These are phyloP conservation scores for Diacarnus erythraeanus DNA, from an alignment of 37 sponge, comb jelly and placozoan genomes.

Conservation along the genomic window DNA sequence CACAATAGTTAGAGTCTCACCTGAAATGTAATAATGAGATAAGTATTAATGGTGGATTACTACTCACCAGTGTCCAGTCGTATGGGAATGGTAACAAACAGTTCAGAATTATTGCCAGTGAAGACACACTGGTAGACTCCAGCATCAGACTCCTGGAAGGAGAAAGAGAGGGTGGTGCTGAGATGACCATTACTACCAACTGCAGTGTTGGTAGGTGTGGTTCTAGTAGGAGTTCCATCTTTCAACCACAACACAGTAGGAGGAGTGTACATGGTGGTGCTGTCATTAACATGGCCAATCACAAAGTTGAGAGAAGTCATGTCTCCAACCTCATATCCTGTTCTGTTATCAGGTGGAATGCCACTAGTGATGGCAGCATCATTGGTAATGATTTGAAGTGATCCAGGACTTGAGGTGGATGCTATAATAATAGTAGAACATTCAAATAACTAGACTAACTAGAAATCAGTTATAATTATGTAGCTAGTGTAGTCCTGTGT, in stretches of 20 bases:
- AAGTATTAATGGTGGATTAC: neutral
- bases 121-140: slow-evolving; percentile 54
- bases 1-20: neutral
- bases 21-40: neutral
- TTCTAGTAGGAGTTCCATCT: slow-evolving; percentile 6
- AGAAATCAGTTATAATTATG: neutral
- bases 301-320: neutral
- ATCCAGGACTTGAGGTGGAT: neutral
- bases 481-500: too few relatives aligned
- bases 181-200: neutral
- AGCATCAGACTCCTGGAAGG: slow-evolving; percentile 21
- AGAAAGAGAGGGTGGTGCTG: neutral
- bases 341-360: neutral
- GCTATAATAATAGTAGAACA: neutral
- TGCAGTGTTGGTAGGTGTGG: neutral
- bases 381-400: neutral
- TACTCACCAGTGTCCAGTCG: slow-evolving; percentile 42
- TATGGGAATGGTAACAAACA: slow-evolving; percentile 19
- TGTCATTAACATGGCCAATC: neutral
- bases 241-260: slow-evolving; percentile 30
- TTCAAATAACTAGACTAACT: too few relatives aligned
- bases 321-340: neutral
- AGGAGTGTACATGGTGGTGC: neutral
- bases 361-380: neutral
- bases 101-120: slow-evolving; percentile 13